phyloP scores from a whole-genome alignment of 1,140 invertebrate species.

The Apis florea region DNA sequence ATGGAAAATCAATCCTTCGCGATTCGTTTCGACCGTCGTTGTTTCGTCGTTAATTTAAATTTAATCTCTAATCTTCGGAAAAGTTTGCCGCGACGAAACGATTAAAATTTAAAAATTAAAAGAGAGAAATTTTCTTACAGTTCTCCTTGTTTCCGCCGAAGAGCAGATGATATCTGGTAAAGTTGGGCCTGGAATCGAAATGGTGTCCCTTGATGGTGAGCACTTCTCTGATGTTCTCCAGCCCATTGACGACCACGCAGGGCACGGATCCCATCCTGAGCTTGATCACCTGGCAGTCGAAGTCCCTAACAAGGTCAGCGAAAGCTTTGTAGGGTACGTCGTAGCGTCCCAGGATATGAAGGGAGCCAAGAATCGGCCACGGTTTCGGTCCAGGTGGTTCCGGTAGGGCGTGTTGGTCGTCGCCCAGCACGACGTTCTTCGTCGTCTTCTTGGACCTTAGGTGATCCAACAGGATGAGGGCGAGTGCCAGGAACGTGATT shows the following conservation, averaged over 20 bases:
- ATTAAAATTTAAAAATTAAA: background rate
- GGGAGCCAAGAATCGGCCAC: slow-evolving; percentile 83
- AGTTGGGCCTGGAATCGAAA: slow-evolving; percentile 86
- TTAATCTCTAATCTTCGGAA: background rate
- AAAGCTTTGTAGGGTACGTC: slow-evolving; percentile 85
- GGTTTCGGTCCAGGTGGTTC: slow-evolving; percentile 82
- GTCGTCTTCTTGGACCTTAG: slow-evolving; percentile 53
- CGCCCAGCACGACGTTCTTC: slow-evolving; percentile 39
- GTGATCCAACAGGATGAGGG: slow-evolving; percentile 67
- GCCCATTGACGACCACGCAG: slow-evolving; percentile 84
- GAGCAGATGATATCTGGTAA: slow-evolving; percentile 83
- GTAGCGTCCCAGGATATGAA: slow-evolving; percentile 83
- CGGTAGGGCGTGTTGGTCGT: slow-evolving; percentile 49
- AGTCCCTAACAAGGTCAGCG: slow-evolving; percentile 80
- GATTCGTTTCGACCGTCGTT: too few relatives aligned
- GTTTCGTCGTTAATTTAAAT: background rate
- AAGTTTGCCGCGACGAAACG: background rate
- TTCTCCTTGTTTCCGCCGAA: slow-evolving; percentile 86
- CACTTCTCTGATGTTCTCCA: slow-evolving; percentile 84
- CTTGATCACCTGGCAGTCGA: slow-evolving; percentile 82
- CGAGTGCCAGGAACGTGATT: slow-evolving; percentile 58
- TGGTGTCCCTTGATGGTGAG: slow-evolving; percentile 82
- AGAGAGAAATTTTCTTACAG: slow-evolving; percentile 81
- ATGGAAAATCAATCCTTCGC: background rate
- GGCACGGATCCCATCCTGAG: slow-evolving; percentile 82